Evolutionary conservation across 2,113 vertebrate species (phyloP).

Genomic region (Aptenodytes forsteri): DNA sequence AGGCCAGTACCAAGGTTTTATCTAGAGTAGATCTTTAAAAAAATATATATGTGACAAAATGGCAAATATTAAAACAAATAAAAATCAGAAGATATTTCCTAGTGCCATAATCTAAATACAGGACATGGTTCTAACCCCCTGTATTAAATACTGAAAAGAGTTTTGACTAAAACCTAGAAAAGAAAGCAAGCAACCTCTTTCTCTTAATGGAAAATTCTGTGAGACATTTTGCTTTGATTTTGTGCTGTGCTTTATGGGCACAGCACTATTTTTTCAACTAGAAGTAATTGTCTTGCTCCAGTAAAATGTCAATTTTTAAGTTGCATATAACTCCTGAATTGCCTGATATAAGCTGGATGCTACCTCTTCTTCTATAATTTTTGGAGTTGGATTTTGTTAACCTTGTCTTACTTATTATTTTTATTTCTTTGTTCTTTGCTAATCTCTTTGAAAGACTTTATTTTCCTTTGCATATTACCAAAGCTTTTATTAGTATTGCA

Average conservation of each 20-base stretch:
- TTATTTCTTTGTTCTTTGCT: neutral
- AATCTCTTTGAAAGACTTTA: neutral
- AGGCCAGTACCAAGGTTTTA: neutral
- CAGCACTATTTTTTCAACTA: neutral
- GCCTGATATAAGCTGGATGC: fast-evolving
- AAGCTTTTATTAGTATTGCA: neutral
- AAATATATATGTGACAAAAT: no score
- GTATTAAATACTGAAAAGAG: neutral
- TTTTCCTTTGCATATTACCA: neutral
- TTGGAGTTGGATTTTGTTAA: neutral
- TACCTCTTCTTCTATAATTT: neutral
- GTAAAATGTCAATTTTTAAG: neutral
- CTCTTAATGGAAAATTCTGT: neutral
- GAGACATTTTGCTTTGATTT: neutral
- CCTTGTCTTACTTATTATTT: neutral
- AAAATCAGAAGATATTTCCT: neutral
- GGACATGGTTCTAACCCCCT: fast-evolving
- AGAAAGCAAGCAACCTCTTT: neutral
- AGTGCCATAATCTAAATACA: neutral
- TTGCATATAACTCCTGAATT: neutral
- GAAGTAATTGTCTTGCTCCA: neutral
- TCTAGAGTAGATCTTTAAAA: neutral
- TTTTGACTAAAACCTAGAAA: neutral
- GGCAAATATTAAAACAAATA: neutral
- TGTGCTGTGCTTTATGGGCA: neutral